Percentiles rank a stretch among this genome's conserved stretches.
Conservation (phyloP, 1,140 invertebrate genomes). For the Drosophila navojoa region DNA sequence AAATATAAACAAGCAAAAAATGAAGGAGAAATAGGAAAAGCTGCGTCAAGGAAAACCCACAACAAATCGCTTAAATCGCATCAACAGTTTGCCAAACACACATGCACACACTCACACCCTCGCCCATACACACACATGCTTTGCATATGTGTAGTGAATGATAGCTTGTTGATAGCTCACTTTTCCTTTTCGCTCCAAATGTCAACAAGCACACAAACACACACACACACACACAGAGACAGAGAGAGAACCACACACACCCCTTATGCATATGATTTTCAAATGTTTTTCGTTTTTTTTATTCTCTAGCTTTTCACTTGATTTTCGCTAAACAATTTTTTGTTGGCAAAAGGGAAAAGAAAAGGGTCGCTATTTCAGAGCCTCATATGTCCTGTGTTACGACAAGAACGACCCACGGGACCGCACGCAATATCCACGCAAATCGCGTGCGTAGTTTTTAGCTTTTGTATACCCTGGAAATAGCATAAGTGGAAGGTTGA, state of each 20-base stretch:
- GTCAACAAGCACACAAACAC: constrained; percentile 62
- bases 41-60: constrained; percentile 60
- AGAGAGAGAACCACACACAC: neutral
- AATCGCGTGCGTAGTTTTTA: constrained; percentile 68
- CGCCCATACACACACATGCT: constrained; percentile 28
- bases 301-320: constrained; percentile 60
- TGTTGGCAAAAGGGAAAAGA: constrained; percentile 57
- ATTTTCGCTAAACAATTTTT: constrained; percentile 71
- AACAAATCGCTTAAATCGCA: constrained; percentile 80
- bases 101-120: constrained; percentile 36
- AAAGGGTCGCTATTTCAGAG: constrained; percentile 52
- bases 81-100: constrained; percentile 76
- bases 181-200: constrained; percentile 57
- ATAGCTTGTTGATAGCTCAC: constrained; percentile 80
- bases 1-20: constrained; percentile 50
- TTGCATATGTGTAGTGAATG: constrained; percentile 75
- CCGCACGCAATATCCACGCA: constrained; percentile 34
- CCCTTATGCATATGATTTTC: constrained; percentile 66
- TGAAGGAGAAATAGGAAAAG: constrained; percentile 9
- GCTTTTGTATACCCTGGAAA: constrained; percentile 18
- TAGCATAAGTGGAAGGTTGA: neutral
- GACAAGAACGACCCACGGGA: constrained; percentile 31
- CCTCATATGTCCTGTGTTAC: constrained; percentile 16
- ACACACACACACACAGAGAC: constrained; percentile 17
- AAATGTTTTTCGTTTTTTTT: constrained; percentile 55